These are phyloP conservation scores for Lytechinus variegatus DNA, from an alignment of 35 echinoderm and acorn worm species.

Conservation along the genomic window DNA sequence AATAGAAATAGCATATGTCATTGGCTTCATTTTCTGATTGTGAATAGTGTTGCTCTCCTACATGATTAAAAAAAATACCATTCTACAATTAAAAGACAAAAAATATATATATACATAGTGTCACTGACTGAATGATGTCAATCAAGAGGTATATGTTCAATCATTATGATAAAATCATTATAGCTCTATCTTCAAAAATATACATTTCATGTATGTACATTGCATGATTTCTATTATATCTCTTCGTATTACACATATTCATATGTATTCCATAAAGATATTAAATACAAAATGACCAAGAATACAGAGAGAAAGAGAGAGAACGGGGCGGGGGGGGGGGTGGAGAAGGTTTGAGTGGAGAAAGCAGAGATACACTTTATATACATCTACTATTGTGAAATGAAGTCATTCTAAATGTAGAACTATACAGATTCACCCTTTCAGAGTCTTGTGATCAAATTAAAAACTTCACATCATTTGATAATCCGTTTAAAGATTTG, in stretches of 20 bases:
- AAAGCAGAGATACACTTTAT: too few species aligned
- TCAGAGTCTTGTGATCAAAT: neutral
- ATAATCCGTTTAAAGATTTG: too few species aligned
- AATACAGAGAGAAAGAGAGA: neutral
- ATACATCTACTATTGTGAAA: too few species aligned
- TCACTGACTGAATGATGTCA: too few species aligned
- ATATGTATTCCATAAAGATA: neutral
- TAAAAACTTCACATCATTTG: neutral
- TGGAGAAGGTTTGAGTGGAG: neutral
- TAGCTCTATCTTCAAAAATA: conserved; percentile 11
- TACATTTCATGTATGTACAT: neutral
- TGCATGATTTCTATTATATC: neutral
- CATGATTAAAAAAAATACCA: too few species aligned
- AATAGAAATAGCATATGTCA: too few species aligned
- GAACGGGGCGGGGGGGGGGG: neutral
- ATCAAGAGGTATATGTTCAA: conserved; percentile 10
- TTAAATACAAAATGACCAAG: neutral
- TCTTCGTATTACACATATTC: neutral
- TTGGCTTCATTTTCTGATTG: too few species aligned
- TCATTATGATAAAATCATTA: neutral
- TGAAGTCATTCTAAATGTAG: neutral
- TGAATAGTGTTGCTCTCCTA: too few species aligned
- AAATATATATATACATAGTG: too few species aligned
- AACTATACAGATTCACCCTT: neutral
- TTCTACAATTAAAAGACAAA: too few species aligned